Percentiles rank a stretch among this genome's conserved stretches.
Conservation (phyloP, 1,140 invertebrate genomes). For the Penaeus japonicus region DNA sequence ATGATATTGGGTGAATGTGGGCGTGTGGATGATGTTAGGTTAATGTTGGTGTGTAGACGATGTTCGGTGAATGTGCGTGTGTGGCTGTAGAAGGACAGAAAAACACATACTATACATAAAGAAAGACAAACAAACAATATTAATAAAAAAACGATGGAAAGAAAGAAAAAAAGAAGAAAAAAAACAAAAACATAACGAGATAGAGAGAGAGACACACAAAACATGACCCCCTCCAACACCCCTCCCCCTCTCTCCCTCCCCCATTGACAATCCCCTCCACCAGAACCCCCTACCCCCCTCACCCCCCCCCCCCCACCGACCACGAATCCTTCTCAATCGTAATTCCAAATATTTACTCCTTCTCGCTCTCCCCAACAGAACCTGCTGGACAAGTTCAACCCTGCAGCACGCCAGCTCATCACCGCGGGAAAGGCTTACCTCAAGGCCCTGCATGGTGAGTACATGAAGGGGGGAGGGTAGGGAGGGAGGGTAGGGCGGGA, state of each 20-base stretch:
- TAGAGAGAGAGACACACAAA: too few species aligned
- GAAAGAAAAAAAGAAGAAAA: too few species aligned
- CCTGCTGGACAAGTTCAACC: slow-evolving; percentile 94
- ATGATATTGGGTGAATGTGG: too few species aligned
- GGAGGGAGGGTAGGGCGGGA: neutral
- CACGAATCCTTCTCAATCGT: neutral
- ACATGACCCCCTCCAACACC: too few species aligned
- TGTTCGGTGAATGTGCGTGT: neutral
- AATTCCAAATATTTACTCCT: neutral
- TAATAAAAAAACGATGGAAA: neutral
- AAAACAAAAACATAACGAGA: too few species aligned
- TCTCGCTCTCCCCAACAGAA: slow-evolving; percentile 77
- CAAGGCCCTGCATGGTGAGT: slow-evolving; percentile 90
- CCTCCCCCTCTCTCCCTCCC: neutral
- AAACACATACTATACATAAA: neutral
- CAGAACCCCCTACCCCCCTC: too few species aligned
- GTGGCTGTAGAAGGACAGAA: neutral
- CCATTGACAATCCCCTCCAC: neutral
- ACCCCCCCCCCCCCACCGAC: too few species aligned
- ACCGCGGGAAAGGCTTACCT: slow-evolving; percentile 91
- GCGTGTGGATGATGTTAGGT: too few species aligned
- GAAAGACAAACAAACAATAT: neutral
- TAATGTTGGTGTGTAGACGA: too few species aligned
- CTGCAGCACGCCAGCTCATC: slow-evolving; percentile 88
- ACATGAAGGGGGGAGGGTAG: neutral